Conservation (phyloP, 1,140 invertebrate genomes). For the Caenorhabditis latens region DNA sequence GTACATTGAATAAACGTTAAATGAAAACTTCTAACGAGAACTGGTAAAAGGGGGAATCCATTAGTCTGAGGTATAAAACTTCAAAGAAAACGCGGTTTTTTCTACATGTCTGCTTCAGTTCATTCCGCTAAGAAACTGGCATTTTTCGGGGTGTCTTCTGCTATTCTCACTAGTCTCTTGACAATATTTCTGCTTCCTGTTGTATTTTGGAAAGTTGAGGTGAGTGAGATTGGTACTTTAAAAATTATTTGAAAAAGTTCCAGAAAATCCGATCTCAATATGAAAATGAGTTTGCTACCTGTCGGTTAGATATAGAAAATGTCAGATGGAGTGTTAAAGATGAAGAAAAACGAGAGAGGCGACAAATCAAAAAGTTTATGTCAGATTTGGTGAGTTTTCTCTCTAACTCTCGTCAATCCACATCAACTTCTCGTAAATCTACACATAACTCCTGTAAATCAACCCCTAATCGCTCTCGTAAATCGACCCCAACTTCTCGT, state of each 20-base stretch:
- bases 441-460: no score
- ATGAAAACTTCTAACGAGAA: not conserved
- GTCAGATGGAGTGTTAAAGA: not conserved
- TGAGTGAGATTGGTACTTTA: not conserved
- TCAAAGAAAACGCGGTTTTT: not conserved
- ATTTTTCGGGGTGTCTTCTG: not conserved
- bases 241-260: not conserved
- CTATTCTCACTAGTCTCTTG: not conserved
- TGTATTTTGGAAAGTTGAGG: not conserved
- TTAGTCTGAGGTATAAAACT: no score
- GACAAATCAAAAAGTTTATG: conserved; percentile 8
- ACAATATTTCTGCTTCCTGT: not conserved
- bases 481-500: no score
- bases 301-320: not conserved
- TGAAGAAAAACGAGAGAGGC: not conserved
- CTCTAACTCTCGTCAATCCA: no score
- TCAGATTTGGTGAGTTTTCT: conserved; percentile 6
- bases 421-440: not conserved
- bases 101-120: not conserved
- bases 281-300: not conserved
- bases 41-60: not conserved
- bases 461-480: no score
- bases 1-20: not conserved
- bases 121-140: not conserved
- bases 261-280: not conserved